A percentile compares a stretch with the other conserved stretches of the same genome.
Evolutionary conservation across 2,888 invertebrate species (phyloP).

Genomic region (Acleris holmiana): DNA sequence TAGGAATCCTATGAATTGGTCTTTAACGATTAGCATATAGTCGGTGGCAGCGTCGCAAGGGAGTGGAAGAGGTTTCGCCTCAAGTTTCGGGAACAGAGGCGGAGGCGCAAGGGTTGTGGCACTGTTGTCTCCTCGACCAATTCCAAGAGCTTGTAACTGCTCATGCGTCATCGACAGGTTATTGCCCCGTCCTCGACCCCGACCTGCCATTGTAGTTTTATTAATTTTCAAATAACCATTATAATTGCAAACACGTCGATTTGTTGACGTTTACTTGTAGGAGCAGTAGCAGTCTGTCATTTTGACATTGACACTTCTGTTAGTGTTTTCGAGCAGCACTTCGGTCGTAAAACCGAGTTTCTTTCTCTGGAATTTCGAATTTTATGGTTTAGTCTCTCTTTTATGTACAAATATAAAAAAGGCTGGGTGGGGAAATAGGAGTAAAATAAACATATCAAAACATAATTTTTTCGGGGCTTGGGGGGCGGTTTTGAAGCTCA

Average conservation of each 20-base stretch:
- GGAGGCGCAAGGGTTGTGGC: constrained; percentile 82
- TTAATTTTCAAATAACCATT: constrained; percentile 8
- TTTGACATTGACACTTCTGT: constrained; percentile 20
- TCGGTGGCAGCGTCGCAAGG: constrained; percentile 85
- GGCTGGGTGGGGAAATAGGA: no score
- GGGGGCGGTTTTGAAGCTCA: no score
- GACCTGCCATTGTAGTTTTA: constrained; percentile 63
- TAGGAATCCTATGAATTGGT: constrained; percentile 89
- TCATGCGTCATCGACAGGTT: constrained; percentile 82
- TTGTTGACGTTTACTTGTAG: constrained; percentile 20
- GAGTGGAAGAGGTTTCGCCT: constrained; percentile 81
- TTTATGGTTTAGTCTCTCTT: no score
- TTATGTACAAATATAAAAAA: no score
- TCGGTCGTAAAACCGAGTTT: not conserved
- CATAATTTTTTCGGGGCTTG: no score
- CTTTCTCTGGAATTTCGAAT: no score
- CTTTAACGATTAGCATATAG: constrained; percentile 89
- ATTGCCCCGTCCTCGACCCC: constrained; percentile 81
- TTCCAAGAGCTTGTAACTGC: constrained; percentile 84
- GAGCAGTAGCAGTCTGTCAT: not conserved
- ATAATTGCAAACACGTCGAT: constrained; percentile 25
- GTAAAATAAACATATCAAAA: no score
- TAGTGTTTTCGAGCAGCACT: not conserved
- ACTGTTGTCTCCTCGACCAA: constrained; percentile 81
- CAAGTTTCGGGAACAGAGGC: constrained; percentile 85